Evolutionary conservation across 2,797 vertebrate genomes (phyloP), one percentile per base, ranked within the genome.

Genomic region (Alca torda): DNA sequence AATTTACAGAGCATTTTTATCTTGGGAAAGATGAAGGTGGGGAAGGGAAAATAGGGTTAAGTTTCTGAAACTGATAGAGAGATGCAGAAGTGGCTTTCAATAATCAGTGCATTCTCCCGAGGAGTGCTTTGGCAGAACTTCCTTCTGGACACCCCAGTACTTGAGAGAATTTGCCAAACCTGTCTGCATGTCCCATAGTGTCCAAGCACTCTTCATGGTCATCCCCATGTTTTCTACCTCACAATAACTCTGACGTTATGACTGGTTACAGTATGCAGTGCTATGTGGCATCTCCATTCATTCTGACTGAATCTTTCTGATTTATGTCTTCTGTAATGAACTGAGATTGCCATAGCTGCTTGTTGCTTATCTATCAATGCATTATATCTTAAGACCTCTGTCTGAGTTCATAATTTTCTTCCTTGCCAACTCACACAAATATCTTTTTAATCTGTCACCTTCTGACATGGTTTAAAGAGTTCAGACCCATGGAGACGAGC

Each of bases 321-420:
- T 85, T 78, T 89, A 60, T 76, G 15, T 61, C 72, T 76, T 92
- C n/a, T 83, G 28, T 61, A 48, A 89, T 56, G 63, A 92, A 72
- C 74, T 75, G 67, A 64, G 57, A 59, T 72, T 89, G 57, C 21
- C 28, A 56, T 35, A 87, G 50, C 15, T 82, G 20, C 25, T 91
- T 87, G 79, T 73, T 89, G 43, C 37, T 84, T 76, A 73, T 37
- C 67, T 91, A 53, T 91, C 50, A 68, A 23, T 69, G 63, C 24
- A 45, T 84, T 92, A 41, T 37, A 69, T 69, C 51, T 79, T 28
- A 51, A 87, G 59, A 76, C 16, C 31, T 80, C 53, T 85, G 54
- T 53, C 72, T 76, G n/a, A 10, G 81, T 96, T 89, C 28, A 79
- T 64, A 2, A 43, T 94, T 84, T 85, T 73, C 63, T 91, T 76